phyloP scores from a whole-genome alignment of 2,888 invertebrate species.

The Chironomus tentans region DNA sequence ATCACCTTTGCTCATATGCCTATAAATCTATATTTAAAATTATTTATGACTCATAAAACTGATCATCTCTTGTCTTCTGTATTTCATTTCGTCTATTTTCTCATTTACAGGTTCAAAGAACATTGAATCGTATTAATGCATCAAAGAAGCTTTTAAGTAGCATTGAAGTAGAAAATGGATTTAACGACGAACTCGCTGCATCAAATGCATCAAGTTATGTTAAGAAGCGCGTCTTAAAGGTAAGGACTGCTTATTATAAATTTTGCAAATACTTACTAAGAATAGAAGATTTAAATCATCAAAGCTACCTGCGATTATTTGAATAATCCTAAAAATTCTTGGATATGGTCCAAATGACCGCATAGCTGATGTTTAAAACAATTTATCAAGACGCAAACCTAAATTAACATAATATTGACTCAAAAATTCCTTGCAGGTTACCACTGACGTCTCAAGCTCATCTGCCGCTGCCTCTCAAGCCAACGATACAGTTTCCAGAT shows the following conservation, averaged over 20 bases:
- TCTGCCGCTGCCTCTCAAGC: background rate
- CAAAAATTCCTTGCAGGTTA: background rate
- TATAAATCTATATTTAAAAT: no score
- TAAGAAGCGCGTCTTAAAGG: slow-evolving; percentile 15
- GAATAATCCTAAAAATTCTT: no score
- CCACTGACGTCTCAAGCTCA: slow-evolving; percentile 7
- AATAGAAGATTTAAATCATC: background rate
- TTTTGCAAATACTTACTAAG: no score
- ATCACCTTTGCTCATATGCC: no score
- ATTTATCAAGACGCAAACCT: no score
- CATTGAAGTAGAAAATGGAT: slow-evolving; percentile 5
- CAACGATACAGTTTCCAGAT: slow-evolving; percentile 1
- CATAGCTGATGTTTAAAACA: no score
- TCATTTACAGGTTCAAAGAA: slow-evolving; percentile 9
- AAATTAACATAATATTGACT: no score
- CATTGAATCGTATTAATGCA: slow-evolving; percentile 24
- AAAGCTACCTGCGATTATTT: no score
- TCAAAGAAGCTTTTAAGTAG: slow-evolving; percentile 24
- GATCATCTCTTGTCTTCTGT: no score
- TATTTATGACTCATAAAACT: no score
- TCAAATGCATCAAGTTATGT: background rate
- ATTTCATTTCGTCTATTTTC: no score
- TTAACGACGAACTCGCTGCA: background rate
- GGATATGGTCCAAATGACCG: no score
- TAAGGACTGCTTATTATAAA: background rate